Evolutionary conservation across 2,113 vertebrate species (phyloP), one percentile per base, ranked within the genome.

Genomic region (Sarotherodon lohbergeri): DNA sequence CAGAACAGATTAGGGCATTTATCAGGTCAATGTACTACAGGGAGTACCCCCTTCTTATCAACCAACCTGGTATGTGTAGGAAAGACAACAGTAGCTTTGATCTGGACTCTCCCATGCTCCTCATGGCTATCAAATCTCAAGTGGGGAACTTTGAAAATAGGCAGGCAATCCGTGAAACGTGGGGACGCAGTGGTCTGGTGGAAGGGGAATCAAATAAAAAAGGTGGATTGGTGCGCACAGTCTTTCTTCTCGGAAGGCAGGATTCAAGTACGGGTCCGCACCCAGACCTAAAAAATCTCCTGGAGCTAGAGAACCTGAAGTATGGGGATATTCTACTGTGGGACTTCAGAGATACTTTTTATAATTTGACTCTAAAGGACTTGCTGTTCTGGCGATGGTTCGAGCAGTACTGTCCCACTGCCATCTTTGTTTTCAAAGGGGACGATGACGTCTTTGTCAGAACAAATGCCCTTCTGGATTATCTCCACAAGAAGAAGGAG

Each of bases 311-410:
- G 87, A 97, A 91, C 86, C 83, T 81, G 16, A 95, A 88, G 48
- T 92, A 96, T 24, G 71, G 91, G 5, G 97, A 97, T 59, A 96
- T 97, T 80, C 93, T 97, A 2, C 96, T 95, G 82, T 97, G 97
- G 97, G 96, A 97, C 85, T 97, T 97, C 84, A 90, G 81, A 55
- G 97, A 97, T 86, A 94, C 96, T 4, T 97, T 97, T 90, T 97
- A 95, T 76, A 97, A 97, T 92, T 92, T 97, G 66, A 97, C 97
- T 7, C 86, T 97, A 7, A 97, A 97, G 90, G 97, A 97, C 63
- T 39, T 97, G n/a, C 87, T 97, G 17, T 97, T 97, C 80, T 97
- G 96, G 95, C 80, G 79, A 1, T 97, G 97, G 97, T 48, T 97
- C 16, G 54, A 90, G 32, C n/a, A 83, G 5, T 89, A 91, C 90